phyloP scores from a whole-genome alignment of 2,797 vertebrate species.

The Astyanax mexicanus region DNA sequence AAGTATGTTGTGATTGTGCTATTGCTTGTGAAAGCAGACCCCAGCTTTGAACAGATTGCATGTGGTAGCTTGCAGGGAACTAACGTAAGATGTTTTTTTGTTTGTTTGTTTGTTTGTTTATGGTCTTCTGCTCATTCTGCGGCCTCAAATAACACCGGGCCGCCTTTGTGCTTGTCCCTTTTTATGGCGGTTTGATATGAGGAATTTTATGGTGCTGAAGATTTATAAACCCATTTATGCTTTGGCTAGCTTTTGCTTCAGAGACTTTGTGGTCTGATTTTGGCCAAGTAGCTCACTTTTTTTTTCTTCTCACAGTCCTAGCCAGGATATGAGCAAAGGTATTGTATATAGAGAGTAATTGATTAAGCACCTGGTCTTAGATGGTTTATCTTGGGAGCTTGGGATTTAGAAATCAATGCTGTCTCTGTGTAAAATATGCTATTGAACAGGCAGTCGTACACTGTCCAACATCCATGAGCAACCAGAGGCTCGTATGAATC shows the following conservation, averaged over 20 bases:
- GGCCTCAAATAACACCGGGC: constrained; percentile 15
- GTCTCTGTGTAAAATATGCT: constrained; percentile 41
- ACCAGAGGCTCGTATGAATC: neutral
- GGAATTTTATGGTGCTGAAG: constrained; percentile 26
- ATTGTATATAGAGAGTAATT: constrained; percentile 29
- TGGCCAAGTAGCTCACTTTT: constrained; percentile 14
- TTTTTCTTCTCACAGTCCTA: neutral
- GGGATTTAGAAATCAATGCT: constrained; percentile 48
- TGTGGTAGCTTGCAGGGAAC: constrained; percentile 41
- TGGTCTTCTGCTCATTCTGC: constrained; percentile 22
- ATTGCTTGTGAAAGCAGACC: constrained; percentile 38
- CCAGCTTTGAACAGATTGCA: constrained; percentile 23
- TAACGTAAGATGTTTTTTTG: neutral
- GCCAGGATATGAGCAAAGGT: constrained; percentile 14
- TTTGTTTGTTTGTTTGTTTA: no score
- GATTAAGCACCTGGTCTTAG: constrained; percentile 38
- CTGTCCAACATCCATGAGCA: constrained; percentile 41
- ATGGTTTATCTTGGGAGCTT: constrained; percentile 42
- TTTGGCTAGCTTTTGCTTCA: constrained; percentile 12
- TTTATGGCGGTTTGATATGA: constrained; percentile 17
- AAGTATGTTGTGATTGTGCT: constrained; percentile 75
- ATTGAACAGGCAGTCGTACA: constrained; percentile 27
- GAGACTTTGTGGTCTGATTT: constrained; percentile 1
- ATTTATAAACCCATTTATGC: constrained; percentile 10
- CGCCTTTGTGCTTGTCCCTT: neutral